Evolutionary conservation across 2,888 invertebrate species (phyloP).

Genomic region (Brachypterus glaber): DNA sequence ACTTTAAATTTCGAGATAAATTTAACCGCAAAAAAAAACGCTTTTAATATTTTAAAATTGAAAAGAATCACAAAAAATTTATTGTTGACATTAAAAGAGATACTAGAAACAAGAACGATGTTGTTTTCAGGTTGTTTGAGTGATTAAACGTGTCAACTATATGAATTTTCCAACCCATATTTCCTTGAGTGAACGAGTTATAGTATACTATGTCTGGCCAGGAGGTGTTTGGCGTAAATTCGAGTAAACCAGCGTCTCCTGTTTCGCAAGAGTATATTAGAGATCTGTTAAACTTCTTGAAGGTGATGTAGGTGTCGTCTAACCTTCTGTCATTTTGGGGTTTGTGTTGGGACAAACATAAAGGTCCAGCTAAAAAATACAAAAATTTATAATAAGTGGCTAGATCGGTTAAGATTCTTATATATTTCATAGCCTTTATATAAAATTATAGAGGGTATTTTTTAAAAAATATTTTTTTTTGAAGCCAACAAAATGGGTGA

Average conservation of each 20-base stretch:
- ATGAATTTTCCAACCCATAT: conserved; percentile 93
- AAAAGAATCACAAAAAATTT: too few relatives aligned
- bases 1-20: too few relatives aligned
- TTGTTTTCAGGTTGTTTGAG: too few relatives aligned
- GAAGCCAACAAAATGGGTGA: too few relatives aligned
- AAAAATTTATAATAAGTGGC: too few relatives aligned
- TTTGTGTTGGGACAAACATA: conserved; percentile 62
- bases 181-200: conserved; percentile 85
- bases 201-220: conserved; percentile 92
- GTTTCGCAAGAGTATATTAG: conserved; percentile 60
- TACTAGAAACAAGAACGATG: too few relatives aligned
- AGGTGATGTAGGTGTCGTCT: conserved; percentile 67
- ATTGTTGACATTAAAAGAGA: conserved; percentile 10
- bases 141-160: conserved; percentile 68
- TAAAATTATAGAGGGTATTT: conserved; percentile 4
- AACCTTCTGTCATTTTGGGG: conserved; percentile 61
- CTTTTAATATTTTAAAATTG: too few relatives aligned
- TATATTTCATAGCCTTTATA: too few relatives aligned
- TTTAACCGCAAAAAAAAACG: too few relatives aligned
- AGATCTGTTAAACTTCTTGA: conserved; percentile 76
- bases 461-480: neutral
- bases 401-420: conserved; percentile 2
- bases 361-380: conserved; percentile 56
- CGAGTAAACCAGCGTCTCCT: conserved; percentile 63
- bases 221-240: conserved; percentile 76